Evolutionary conservation across 2,797 vertebrate genomes (phyloP).

Genomic region (Pseudocheirus occidentalis): DNA sequence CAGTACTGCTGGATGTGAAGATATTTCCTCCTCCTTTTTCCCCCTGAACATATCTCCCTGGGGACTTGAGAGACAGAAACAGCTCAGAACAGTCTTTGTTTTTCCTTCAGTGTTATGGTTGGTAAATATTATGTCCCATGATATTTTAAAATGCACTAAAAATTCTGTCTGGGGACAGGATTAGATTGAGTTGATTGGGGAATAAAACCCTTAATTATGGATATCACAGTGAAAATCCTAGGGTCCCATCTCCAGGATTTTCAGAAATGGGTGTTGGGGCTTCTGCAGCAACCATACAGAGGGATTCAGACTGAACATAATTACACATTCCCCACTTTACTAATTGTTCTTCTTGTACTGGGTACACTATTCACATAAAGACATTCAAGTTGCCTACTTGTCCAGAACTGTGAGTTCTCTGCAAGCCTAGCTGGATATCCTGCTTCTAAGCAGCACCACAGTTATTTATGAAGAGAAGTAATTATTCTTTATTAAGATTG

Average conservation of each 20-base stretch:
- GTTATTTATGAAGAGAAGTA: constrained; percentile 12
- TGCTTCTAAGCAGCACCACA: not conserved
- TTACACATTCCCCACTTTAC: not conserved
- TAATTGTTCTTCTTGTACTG: not conserved
- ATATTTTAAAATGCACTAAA: not conserved
- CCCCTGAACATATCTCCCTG: not conserved
- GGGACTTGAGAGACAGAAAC: constrained; percentile 11
- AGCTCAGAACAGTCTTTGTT: rapidly evolving
- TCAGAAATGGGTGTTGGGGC: not conserved
- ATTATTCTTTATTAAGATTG: not conserved
- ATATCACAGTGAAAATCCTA: not conserved
- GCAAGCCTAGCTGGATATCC: not conserved
- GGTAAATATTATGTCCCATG: rapidly evolving
- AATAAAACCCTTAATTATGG: not conserved
- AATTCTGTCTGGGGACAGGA: not conserved
- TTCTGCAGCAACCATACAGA: not conserved
- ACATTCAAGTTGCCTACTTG: not conserved
- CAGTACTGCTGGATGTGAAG: not conserved
- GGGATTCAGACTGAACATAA: not conserved
- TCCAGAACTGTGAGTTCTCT: constrained; percentile 21
- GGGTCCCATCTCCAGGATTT: not conserved
- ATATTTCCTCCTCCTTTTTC: not conserved
- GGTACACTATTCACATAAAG: not conserved
- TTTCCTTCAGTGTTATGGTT: not conserved
- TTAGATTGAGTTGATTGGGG: not conserved